Conservation (phyloP, 2,888 invertebrate genomes). For the Athripsodes cinereus region DNA sequence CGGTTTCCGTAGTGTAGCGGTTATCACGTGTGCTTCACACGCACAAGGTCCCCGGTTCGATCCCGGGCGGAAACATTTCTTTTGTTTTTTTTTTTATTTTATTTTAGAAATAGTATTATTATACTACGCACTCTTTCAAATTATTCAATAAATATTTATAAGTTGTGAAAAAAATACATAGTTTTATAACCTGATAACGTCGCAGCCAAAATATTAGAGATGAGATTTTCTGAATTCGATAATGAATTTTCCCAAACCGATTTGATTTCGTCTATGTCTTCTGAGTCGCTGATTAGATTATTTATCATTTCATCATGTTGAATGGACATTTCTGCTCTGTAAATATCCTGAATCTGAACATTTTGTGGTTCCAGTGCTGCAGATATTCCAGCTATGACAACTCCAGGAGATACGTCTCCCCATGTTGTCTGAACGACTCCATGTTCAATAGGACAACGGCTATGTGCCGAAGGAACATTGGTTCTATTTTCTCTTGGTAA, state of each 20-base stretch:
- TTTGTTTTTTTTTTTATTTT: constrained; percentile 19
- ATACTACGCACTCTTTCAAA: constrained; percentile 4
- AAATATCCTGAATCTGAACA: constrained; percentile 46
- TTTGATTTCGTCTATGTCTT: not conserved
- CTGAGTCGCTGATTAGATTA: not conserved
- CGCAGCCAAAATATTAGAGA: constrained; percentile 57
- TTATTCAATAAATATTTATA: no score
- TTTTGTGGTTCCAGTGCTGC: constrained; percentile 55
- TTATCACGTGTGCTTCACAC: constrained; percentile 77
- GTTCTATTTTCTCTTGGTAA: constrained; percentile 10
- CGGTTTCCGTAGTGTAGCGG: constrained; percentile 69
- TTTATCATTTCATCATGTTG: not conserved
- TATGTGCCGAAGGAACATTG: constrained; percentile 27
- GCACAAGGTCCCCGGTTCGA: constrained; percentile 69
- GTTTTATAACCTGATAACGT: constrained; percentile 56
- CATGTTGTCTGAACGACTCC: constrained; percentile 59
- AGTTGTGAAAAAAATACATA: not conserved
- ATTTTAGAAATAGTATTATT: no score
- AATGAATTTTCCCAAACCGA: not conserved
- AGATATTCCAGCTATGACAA: constrained; percentile 54
- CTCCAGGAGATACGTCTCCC: constrained; percentile 55
- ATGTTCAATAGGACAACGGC: constrained; percentile 58
- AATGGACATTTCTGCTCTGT: constrained; percentile 27
- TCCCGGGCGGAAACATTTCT: constrained; percentile 59
- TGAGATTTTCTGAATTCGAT: constrained; percentile 29